Base-by-base conservation (phyloP, 2,113 vertebrate genomes). In the Microtus montanus region DNA sequence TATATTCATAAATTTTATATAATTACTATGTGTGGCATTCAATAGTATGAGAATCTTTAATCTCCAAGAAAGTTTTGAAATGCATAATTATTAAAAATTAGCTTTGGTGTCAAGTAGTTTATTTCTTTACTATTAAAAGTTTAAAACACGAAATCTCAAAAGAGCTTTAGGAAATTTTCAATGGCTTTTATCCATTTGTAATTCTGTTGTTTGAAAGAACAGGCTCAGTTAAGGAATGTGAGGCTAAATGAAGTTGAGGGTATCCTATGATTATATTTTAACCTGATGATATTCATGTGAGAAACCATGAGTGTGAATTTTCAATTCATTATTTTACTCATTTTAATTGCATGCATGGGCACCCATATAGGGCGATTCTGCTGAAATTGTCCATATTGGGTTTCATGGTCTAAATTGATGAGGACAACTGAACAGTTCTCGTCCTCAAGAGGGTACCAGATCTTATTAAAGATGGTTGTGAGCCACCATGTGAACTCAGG, bases 81-180 rank as follows among this genome's bases (percentile, higher is more conserved):
- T 79, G 4, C 11, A 89, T 89, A 93, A 91, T 91, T 94, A 87
- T 75, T 47, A 9, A 92, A 26, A 54, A 35, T 24, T 3, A 77
- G 79, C 41, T 80, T 70, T 75, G 80, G n/a, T 92, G 22, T 28
- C 49, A 71, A 91, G 15, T 0, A 66, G 41, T 66, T 44, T 19
- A 44, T 44, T 84, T 84, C 11, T 3, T 49, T 87, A 91, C 87
- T 1, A 26, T 61, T 28, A 73, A 83, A 91, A 78, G 15, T 64
- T 79, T 35, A 95, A 96, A 93, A 64, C 64, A 24, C 64, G 91
- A n/a, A 28, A 71, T 93, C 64, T 87, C 87, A 90, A 61, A 75
- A 89, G 33, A 89, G 47, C 3, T 54, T 94, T 91, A n/a, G 22
- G 71, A 70, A 22, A 75, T 63, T 71, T 20, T 87, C 24, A 90